Evolutionary conservation across 2,113 vertebrate species (phyloP), one percentile per base, ranked within the genome.

Genomic region (Scopus umbretta): DNA sequence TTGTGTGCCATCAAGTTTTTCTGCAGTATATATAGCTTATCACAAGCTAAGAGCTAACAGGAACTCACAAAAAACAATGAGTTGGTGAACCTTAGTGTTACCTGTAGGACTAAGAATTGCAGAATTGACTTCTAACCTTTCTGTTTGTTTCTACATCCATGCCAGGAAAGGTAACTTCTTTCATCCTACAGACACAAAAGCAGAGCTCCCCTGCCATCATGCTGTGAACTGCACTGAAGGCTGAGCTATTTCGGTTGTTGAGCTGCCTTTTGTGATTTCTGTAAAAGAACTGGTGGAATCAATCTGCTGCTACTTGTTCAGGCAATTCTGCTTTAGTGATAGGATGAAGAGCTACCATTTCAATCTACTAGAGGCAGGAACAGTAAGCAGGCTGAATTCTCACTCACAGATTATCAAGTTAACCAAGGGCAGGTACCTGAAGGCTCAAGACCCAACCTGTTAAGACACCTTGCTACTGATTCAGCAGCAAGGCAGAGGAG

Each of bases 291-390:
- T 32, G 34, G 59, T 88, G 94, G 87, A 88, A 94, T 91, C 76
- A 93, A 95, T 95, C 93, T 86, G 88, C 83, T 49, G 92, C 76
- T 94, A 62, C 95, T 92, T 96, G 91, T 96, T 94, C 17, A 7
- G 96, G 97, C 96, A 94, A 95, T 95, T 95, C 82, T 95, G 67
- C 94, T 65, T 22, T 52, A 90, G 88, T 38, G 90, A 88, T 66
- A 94, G 92, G 96, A 97, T 93, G 84, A 84, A 93, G 92, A 61
- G 75, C 66, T 58, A 9, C 8, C 17, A 8, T 67, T 92, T 85
- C 91, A 90, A 84, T 88, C 76, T 78, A 34, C 45, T 80, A 73
- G 91, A 53, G 62, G 68, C 78, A 73, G 79, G 72, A 78, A 12
- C 34, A 52, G 92, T 47, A 56, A 68, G 55, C 52, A 86, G 81